A percentile compares a stretch with the other conserved stretches of the same genome.
These are phyloP conservation scores for Tichodroma muraria DNA, from an alignment of 2,113 vertebrate species.

Conservation along the genomic window DNA sequence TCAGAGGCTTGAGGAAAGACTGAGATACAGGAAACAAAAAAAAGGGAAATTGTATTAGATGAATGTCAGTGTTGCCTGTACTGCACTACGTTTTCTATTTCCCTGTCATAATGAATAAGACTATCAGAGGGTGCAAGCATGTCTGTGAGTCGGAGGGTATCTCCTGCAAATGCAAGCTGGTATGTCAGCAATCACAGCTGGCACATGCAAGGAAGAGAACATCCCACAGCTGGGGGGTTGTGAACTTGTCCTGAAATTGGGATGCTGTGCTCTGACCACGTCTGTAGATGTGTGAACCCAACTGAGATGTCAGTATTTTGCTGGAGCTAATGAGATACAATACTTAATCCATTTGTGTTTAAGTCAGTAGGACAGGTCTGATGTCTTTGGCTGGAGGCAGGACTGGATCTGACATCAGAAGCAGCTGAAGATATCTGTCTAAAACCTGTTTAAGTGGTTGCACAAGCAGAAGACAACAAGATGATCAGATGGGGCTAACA, in stretches of 20 bases:
- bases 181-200: background rate
- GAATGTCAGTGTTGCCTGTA: background rate
- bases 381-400: background rate
- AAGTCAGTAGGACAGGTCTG: background rate
- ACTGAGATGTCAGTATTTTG: background rate
- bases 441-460: slow-evolving; percentile 5
- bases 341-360: background rate
- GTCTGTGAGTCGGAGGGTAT: background rate
- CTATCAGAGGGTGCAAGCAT: background rate
- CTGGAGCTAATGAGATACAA: background rate
- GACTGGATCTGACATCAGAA: background rate
- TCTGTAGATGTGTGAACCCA: fast-evolving
- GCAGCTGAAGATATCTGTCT: background rate
- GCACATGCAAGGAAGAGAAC: background rate
- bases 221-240: background rate
- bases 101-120: background rate
- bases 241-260: background rate
- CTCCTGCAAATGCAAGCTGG: background rate
- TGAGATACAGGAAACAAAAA: background rate
- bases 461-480: slow-evolving; percentile 17
- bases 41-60: background rate
- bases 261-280: background rate
- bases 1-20: background rate
- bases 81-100: background rate
- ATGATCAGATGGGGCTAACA: slow-evolving; percentile 21